Percentiles rank a stretch among this genome's conserved stretches.
These are phyloP conservation scores for Melolontha melolontha DNA, from an alignment of 2,888 invertebrate species.

Conservation along the genomic window DNA sequence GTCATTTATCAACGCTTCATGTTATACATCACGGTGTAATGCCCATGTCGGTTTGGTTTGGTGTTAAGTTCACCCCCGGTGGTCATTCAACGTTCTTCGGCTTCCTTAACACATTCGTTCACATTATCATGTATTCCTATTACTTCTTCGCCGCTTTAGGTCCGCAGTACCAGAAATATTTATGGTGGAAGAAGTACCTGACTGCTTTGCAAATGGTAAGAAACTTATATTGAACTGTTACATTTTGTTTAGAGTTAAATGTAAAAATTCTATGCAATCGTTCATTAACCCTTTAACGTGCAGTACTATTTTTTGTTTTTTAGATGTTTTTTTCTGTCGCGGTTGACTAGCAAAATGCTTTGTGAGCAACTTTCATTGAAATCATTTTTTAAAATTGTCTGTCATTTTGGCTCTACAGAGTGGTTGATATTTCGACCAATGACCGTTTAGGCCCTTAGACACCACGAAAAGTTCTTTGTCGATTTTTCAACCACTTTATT, in stretches of 20 bases:
- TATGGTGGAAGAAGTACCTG: slow-evolving; percentile 97
- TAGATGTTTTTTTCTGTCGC: no score
- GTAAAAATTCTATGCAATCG: background rate
- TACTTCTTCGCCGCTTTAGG: slow-evolving; percentile 92
- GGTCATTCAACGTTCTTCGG: slow-evolving; percentile 96
- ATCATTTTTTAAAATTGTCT: no score
- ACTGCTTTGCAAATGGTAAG: slow-evolving; percentile 90
- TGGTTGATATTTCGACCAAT: no score
- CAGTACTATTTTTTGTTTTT: no score
- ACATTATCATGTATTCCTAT: slow-evolving; percentile 95
- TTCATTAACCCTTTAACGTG: no score
- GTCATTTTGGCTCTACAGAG: no score
- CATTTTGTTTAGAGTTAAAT: slow-evolving; percentile 13
- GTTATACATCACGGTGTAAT: slow-evolving; percentile 97
- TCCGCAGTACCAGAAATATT: slow-evolving; percentile 85
- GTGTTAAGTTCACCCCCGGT: slow-evolving; percentile 74
- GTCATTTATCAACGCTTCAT: slow-evolving; percentile 93
- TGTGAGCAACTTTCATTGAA: no score
- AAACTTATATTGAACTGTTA: no score
- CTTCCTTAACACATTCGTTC: slow-evolving; percentile 93
- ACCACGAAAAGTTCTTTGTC: no score
- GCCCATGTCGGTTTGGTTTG: slow-evolving; percentile 92
- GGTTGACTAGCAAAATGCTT: no score
- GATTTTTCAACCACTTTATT: no score
- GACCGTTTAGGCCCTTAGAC: no score